Base-by-base conservation (phyloP, 1,140 invertebrate species). In the Diachasma alloeum region DNA sequence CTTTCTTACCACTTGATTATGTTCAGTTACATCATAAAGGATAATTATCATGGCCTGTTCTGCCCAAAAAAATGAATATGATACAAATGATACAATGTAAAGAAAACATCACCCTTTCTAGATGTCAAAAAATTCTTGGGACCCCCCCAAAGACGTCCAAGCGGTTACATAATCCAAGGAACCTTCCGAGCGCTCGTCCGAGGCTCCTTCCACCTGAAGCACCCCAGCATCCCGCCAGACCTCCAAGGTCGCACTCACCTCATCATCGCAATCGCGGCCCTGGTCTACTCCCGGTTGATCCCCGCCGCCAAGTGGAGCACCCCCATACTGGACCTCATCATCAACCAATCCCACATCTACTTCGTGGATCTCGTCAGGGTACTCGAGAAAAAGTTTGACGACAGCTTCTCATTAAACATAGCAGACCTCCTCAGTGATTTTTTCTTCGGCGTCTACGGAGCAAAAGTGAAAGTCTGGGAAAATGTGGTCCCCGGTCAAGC, bases 321-420 rank as follows among this genome's bases (percentile, higher is more conserved):
- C 15, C 67, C 78, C 0, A 44, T 89, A 17, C 63, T 90, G 4
- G 84, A 90, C 39, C 26, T 89, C 2, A 89, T 90, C n/a, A 85
- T 89, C 59, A 87, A 90, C 48, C 85, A 89, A 8, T 82, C 88
- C 0, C 85, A 89, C 24, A 83, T 89, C 0, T 90, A 88, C 46
- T 70, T 90, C 11, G 76, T 88, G 9, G 89, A 89, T 70, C 56
- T 89, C 4, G 79, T 79, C 0, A 78, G 85, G 2, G 83, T 83
- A 0, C 68, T 88, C 0, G 84, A 82, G 0, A 89, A 86, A 22
- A 83, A 81, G 11, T 72, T 88, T 5, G 76, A 85, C 4, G 78
- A 86, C 0, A 46, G 31, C 0, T 89, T 89, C 13, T 79, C 86
- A 6, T 75, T 89, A 0, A 78, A 68, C 0, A 24, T 89, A n/a